Conservation (phyloP, 2,888 invertebrate species). For the Hirtodrosophila duncani region DNA sequence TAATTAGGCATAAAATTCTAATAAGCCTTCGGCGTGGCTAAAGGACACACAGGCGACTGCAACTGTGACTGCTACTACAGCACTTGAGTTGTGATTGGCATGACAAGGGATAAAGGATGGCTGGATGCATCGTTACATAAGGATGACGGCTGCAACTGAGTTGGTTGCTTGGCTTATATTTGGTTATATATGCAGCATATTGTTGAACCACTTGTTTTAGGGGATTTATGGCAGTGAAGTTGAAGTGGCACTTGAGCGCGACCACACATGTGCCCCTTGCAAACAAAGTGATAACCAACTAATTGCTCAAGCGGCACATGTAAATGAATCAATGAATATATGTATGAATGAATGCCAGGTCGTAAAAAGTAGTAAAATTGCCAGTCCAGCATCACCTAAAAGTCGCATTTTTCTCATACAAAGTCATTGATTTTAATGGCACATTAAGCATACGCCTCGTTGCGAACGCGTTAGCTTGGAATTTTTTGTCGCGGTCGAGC, state of each 20-base stretch:
- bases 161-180: neutral
- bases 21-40: conserved; percentile 43
- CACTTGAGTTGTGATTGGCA: conserved; percentile 57
- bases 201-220: conserved; percentile 46
- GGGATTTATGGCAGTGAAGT: conserved; percentile 14
- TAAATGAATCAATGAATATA: no score
- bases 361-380: conserved; percentile 46
- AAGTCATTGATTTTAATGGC: conserved; percentile 63
- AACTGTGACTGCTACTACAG: no score
- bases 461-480: conserved; percentile 41
- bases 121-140: conserved; percentile 60
- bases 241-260: conserved; percentile 48
- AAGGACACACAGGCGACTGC: conserved; percentile 37
- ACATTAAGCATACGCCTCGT: conserved; percentile 70
- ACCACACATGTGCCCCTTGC: conserved; percentile 46
- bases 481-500: conserved; percentile 29
- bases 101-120: no score
- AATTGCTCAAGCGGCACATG: conserved; percentile 44
- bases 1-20: conserved; percentile 69
- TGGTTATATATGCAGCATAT: conserved; percentile 39
- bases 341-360: conserved; percentile 35
- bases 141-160: conserved; percentile 25
- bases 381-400: conserved; percentile 35
- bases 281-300: conserved; percentile 60
- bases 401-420: conserved; percentile 43